Percentiles rank a stretch among this genome's conserved stretches.
Evolutionary conservation across 2,113 vertebrate genomes (phyloP).

Genomic region (Gambusia affinis): DNA sequence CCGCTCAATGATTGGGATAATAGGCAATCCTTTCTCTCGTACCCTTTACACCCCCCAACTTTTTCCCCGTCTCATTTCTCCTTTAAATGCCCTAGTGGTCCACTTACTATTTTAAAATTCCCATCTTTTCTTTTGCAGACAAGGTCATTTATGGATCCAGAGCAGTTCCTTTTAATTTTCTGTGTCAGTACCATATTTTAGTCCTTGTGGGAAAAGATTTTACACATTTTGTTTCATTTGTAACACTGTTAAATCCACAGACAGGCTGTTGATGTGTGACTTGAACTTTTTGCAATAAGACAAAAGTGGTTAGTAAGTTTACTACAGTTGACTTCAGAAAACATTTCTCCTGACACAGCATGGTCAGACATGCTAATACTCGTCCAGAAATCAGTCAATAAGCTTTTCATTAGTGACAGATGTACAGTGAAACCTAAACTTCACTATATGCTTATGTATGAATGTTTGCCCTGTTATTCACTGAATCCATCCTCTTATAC

Average conservation of each 20-base stretch:
- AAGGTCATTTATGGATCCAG: conserved; percentile 55
- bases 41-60: conserved; percentile 42
- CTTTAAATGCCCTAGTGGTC: conserved; percentile 76
- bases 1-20: conserved; percentile 84
- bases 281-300: conserved; percentile 7
- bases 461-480: conserved; percentile 37
- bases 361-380: conserved; percentile 31
- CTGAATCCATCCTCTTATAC: conserved; percentile 49
- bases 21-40: conserved; percentile 73
- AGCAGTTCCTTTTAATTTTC: conserved; percentile 12
- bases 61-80: conserved; percentile 66
- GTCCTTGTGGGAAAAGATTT: background rate
- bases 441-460: conserved; percentile 53
- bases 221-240: conserved; percentile 6
- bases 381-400: conserved; percentile 8
- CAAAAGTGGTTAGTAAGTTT: conserved; percentile 16
- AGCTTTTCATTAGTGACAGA: conserved; percentile 38
- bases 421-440: conserved; percentile 53
- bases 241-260: background rate
- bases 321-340: conserved; percentile 24
- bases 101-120: conserved; percentile 63
- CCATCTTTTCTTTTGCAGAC: conserved; percentile 42
- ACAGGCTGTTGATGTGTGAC: background rate
- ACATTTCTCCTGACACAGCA: conserved; percentile 36
- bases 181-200: background rate